Evolutionary conservation across 2,888 invertebrate genomes (phyloP).

Genomic region (Phalangium opilio): DNA sequence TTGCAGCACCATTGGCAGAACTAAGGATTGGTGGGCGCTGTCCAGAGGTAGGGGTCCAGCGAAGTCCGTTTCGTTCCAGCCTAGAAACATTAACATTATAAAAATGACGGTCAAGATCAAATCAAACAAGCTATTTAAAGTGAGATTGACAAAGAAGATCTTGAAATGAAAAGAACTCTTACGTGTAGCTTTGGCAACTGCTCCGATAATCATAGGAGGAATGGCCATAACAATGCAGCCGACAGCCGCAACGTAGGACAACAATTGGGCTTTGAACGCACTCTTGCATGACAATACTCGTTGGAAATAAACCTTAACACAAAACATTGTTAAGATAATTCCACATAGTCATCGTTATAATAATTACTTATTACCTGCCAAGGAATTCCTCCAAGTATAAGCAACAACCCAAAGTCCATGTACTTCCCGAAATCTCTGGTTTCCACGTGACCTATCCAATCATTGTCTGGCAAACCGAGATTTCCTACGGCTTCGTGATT

Average conservation of each 20-base stretch:
- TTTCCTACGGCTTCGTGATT: conserved; percentile 64
- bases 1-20: conserved; percentile 90
- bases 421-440: conserved; percentile 61
- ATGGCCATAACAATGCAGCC: conserved; percentile 95
- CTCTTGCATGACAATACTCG: conserved; percentile 91
- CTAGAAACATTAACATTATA: conserved; percentile 38
- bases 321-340: background rate
- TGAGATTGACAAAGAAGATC: no score
- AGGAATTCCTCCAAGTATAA: conserved; percentile 90
- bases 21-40: conserved; percentile 41
- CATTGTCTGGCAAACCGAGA: conserved; percentile 58
- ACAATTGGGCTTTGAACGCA: conserved; percentile 74
- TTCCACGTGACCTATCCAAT: conserved; percentile 73
- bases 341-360: background rate
- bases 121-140: no score
- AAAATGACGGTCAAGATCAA: background rate
- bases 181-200: conserved; percentile 91
- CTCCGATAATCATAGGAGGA: conserved; percentile 91
- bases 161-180: no score
- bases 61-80: conserved; percentile 89
- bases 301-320: conserved; percentile 79
- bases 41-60: conserved; percentile 28
- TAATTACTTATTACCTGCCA: conserved; percentile 58
- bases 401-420: conserved; percentile 68
- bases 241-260: conserved; percentile 89